Conservation (phyloP, 2,113 vertebrate genomes). For the Rhegmatorhina hoffmannsi region DNA sequence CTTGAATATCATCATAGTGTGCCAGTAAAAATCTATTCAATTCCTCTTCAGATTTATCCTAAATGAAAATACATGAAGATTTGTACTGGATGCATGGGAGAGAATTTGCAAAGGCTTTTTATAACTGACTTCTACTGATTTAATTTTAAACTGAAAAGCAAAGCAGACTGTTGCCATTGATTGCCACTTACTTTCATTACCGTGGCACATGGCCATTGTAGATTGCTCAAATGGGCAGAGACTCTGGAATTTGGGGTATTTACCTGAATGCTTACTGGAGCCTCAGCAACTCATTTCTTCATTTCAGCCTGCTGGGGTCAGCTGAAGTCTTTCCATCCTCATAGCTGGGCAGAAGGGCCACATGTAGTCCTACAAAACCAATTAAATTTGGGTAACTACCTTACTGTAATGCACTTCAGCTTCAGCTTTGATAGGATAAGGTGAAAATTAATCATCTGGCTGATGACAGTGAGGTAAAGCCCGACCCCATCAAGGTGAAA, state of each 20-base stretch:
- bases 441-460: not conserved
- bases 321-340: not conserved
- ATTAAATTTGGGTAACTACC: not conserved
- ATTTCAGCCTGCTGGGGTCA: not conserved
- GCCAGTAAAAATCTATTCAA: conserved; percentile 46
- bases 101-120: not conserved
- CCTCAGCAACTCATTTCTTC: not conserved
- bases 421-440: not conserved
- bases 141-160: conserved; percentile 11
- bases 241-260: not conserved
- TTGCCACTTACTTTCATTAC: not conserved
- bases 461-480: not conserved
- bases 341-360: not conserved
- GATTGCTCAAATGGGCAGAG: not conserved
- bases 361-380: not conserved
- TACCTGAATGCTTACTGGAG: not conserved
- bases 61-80: conserved; percentile 9
- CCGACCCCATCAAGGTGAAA: not conserved
- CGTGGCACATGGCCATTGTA: not conserved
- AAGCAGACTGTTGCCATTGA: not conserved
- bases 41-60: conserved; percentile 21
- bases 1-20: conserved; percentile 37
- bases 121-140: not conserved
- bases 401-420: not conserved
- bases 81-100: not conserved